Base-by-base conservation (phyloP, 2,888 invertebrate genomes). In the Rhagonycha lutea region DNA sequence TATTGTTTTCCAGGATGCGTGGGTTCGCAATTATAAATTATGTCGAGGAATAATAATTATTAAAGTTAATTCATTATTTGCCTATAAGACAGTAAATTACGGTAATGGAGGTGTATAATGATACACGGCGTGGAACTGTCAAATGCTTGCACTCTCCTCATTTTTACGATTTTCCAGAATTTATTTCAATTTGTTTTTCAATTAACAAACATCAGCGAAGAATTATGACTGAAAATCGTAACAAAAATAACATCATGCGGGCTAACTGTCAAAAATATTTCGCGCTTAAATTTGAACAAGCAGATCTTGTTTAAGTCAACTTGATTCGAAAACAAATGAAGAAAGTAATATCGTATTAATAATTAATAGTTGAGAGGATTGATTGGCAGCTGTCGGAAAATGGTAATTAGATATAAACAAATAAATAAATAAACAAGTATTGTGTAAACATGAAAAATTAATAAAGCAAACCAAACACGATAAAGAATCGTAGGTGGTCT, bases 11-110 rank as follows among this genome's bases (percentile, higher is more conserved):
- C 70, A 76, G 72, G 76, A 76, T 60, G 70, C 65, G 63, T 65
- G 63, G 63, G 63, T 65, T 24, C 63, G 62, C 26, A 69, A 65
- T 80, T 24, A 69, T 76, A 72, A 81, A 65, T 74, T 79, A 78
- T 77, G 79, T 80, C 80, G 26, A 69, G 72, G 32, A 76, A 70
- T 82, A 76, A 70, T 82, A 83, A 83, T 83, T 82, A 83, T 83
- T 78, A 76, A 61, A 80, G 80, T 80, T 83, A 82, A 83, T 83
- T 82, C 82, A 82, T 79, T 81, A 80, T 83, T 83, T 83, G 81
- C 47, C 47, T 82, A 78, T 79, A 78, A 70, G 74, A 72, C 80
- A 79, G 78, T 83, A 82, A 83, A 79, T 79, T 83, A 83, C 81
- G 68, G 76, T 73, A 63, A 79, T 77, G 82, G 80, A 82, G 83